Evolutionary conservation across 2,113 vertebrate species (phyloP).

Genomic region (Corythoichthys haematopterus): DNA sequence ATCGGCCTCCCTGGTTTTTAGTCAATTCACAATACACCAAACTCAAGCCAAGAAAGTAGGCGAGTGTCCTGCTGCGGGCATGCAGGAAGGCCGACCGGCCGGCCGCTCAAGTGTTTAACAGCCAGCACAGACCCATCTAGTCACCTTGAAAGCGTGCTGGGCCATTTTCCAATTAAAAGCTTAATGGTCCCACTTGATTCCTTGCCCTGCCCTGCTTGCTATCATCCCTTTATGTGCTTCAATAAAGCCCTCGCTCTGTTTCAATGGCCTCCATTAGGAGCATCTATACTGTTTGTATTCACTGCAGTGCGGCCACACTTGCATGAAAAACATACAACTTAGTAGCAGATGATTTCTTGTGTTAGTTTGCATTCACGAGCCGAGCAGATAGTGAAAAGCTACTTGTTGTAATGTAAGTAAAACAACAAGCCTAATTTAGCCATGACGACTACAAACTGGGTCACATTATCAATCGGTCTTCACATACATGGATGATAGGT

Average conservation of each 20-base stretch:
- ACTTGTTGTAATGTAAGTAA: not conserved
- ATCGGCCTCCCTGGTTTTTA: no score
- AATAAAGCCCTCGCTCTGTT: constrained; percentile 90
- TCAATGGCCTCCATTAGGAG: constrained; percentile 78
- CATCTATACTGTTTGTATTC: not conserved
- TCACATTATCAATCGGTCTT: no score
- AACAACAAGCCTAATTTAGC: no score
- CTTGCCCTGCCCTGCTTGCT: constrained; percentile 65
- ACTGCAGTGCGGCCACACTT: not conserved
- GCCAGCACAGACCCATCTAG: constrained; percentile 52
- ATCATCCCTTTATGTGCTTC: constrained; percentile 97
- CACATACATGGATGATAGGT: no score
- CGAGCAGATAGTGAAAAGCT: not conserved
- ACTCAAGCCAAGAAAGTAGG: no score
- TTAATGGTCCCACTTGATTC: constrained; percentile 92
- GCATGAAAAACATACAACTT: not conserved
- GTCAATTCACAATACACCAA: no score
- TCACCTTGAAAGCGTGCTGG: constrained; percentile 95
- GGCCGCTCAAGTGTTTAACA: not conserved
- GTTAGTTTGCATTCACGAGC: not conserved
- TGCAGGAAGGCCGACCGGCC: no score
- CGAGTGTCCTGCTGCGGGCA: no score
- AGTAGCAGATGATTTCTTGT: not conserved
- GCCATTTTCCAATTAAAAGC: constrained; percentile 99
- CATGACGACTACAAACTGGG: no score